Evolutionary conservation across 2,888 invertebrate genomes (phyloP).

Genomic region (Beris morrisii): DNA sequence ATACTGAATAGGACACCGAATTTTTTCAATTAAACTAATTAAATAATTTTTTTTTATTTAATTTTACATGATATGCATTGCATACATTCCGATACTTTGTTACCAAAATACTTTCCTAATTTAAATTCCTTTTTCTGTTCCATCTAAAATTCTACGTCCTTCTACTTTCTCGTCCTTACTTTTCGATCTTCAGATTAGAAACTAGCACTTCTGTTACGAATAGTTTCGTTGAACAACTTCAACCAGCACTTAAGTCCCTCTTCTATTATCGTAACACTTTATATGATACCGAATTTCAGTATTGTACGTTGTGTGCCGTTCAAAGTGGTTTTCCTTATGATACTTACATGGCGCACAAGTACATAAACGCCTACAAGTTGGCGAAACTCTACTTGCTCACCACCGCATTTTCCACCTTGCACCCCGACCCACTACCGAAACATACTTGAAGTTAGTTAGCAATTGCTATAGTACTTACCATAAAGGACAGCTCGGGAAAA

Average conservation of each 20-base stretch:
- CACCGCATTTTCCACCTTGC: too few species aligned
- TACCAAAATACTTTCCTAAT: neutral
- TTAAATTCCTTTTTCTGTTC: constrained; percentile 18
- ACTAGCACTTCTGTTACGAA: constrained; percentile 24
- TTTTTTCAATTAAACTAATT: too few species aligned
- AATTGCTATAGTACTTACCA: constrained; percentile 28
- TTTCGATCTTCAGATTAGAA: constrained; percentile 10
- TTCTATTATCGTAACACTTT: constrained; percentile 30
- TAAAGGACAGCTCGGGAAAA: constrained; percentile 28
- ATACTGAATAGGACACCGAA: too few species aligned
- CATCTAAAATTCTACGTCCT: neutral
- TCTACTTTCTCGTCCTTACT: too few species aligned
- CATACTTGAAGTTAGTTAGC: constrained; percentile 30
- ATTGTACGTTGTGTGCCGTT: constrained; percentile 22
- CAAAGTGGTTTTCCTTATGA: constrained; percentile 29
- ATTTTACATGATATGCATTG: too few species aligned
- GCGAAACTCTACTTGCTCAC: too few species aligned
- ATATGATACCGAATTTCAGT: constrained; percentile 21
- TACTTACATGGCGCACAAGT: constrained; percentile 26
- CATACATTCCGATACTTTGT: too few species aligned
- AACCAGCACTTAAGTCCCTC: constrained; percentile 28
- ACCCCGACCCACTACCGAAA: neutral
- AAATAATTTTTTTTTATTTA: too few species aligned
- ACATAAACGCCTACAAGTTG: constrained; percentile 26
- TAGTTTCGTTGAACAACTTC: constrained; percentile 29